A percentile compares a stretch with the other conserved stretches of the same genome.
phyloP scores from a whole-genome alignment of 1,140 invertebrate genomes.

The Pogonomyrmex barbatus region DNA sequence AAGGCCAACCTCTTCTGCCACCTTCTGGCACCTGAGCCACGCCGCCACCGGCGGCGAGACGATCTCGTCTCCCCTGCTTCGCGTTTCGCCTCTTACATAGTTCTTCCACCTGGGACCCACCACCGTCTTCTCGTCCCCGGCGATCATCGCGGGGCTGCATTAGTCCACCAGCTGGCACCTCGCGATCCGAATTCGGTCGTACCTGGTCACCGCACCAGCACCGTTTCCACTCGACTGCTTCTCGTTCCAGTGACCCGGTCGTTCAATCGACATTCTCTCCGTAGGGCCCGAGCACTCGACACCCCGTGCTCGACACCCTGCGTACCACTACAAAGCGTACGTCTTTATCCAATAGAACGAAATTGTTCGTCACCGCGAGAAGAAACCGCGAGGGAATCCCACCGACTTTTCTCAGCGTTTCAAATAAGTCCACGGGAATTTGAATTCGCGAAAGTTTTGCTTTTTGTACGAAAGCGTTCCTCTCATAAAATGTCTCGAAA shows the following conservation, averaged over 20 bases:
- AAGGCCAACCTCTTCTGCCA: constrained; percentile 79
- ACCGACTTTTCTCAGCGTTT: not conserved
- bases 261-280: constrained; percentile 57
- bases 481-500: not conserved
- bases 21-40: constrained; percentile 79
- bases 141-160: constrained; percentile 77
- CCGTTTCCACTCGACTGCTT: constrained; percentile 59
- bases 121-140: constrained; percentile 74
- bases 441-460: not conserved
- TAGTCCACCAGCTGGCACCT: constrained; percentile 68
- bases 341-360: not conserved
- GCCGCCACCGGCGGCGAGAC: constrained; percentile 75
- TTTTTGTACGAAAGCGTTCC: not conserved
- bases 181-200: constrained; percentile 47
- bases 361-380: not conserved
- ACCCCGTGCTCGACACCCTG: not conserved
- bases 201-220: constrained; percentile 58
- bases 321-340: not conserved
- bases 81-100: constrained; percentile 78
- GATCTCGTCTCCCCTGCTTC: constrained; percentile 66
- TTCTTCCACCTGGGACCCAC: constrained; percentile 72
- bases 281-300: not conserved
- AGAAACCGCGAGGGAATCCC: not conserved
- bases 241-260: constrained; percentile 36
- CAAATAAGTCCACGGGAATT: not conserved